Base-by-base conservation (phyloP, 2,113 vertebrate genomes). In the Hassar affinis region DNA sequence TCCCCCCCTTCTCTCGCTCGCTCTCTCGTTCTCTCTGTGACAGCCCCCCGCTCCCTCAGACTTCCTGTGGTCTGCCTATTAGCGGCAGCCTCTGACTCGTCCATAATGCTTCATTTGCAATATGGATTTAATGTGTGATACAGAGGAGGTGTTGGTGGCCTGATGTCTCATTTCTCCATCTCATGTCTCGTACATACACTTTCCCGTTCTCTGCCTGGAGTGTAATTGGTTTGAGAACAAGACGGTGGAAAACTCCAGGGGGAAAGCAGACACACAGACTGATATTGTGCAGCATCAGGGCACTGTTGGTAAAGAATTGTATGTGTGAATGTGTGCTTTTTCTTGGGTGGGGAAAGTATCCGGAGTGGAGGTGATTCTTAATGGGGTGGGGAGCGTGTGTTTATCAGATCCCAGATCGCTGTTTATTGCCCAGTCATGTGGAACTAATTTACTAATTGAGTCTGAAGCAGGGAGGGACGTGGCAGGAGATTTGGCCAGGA, bases 361-460 rank as follows among this genome's bases (percentile, higher is more conserved):
- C 45, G 76, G 84, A 83, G 84, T 83, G 85, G 85, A 84, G 85
- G 85, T 88, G 85, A 91, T 90, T 90, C 90, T 91, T 94, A 93
- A 93, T 94, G 91, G 91, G 89, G 88, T 92, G 90, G 89, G 88
- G 71, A 88, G 90, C 89, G 91, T 91, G 91, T 93, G 92, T 93
- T 93, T 94, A 94, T 89, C 86, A 69, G 84, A 89, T 94, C 92
- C 91, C 91, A 87, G 82, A 92, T 92, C 81, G 86, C 90, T 93
- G 91, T 94, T 94, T 95, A 94, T 92, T 92, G 90, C 89, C 91
- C 91, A 92, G 93, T 90, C 91, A 91, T 90, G 91, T 92, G 93
- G 92, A 94, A 94, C 93, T 93, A 93, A 95, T 95, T 94, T 93
- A 93, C 92, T 94, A 94, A 94, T 94, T 94, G 93, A 93, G 93